Conservation (phyloP, 1,140 invertebrate genomes). For the Gyrodactylus salaris region DNA sequence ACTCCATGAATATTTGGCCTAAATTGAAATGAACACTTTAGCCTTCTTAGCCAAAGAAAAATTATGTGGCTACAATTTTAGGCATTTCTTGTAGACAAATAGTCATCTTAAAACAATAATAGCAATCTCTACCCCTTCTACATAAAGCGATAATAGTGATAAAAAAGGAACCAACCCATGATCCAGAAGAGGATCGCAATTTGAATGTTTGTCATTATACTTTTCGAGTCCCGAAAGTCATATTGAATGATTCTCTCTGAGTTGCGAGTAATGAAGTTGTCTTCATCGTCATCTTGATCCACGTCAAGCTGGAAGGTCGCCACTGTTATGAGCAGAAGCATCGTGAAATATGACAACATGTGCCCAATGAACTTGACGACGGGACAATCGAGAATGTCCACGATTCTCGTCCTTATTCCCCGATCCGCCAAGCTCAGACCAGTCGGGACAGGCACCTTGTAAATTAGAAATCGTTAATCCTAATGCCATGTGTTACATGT, state of each 20-base stretch:
- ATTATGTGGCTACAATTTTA: too few species aligned
- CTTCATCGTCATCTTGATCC: conserved; percentile 13
- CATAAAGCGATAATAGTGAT: neutral
- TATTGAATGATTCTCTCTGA: conserved; percentile 16
- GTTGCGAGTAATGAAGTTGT: conserved; percentile 12
- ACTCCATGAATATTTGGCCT: conserved; percentile 20
- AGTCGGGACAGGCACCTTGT: neutral
- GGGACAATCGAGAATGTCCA: neutral
- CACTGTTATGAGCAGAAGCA: conserved; percentile 17
- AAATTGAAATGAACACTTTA: conserved; percentile 9
- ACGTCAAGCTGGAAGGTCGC: conserved; percentile 16
- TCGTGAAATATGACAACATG: conserved; percentile 18
- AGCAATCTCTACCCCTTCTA: neutral
- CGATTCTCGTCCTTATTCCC: neutral
- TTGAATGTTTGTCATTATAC: conserved; percentile 18
- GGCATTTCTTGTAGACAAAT: too few species aligned
- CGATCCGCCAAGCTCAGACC: neutral
- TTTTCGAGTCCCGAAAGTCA: conserved; percentile 16
- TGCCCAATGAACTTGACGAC: conserved; percentile 6
- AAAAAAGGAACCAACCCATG: conserved; percentile 13
- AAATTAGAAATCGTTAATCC: neutral
- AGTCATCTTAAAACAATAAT: too few species aligned
- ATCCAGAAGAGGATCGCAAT: conserved; percentile 21
- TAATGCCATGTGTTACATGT: neutral
- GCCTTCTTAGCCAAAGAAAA: too few species aligned